Base-by-base conservation (phyloP, 1,140 invertebrate genomes). In the Trichoplusia ni region DNA sequence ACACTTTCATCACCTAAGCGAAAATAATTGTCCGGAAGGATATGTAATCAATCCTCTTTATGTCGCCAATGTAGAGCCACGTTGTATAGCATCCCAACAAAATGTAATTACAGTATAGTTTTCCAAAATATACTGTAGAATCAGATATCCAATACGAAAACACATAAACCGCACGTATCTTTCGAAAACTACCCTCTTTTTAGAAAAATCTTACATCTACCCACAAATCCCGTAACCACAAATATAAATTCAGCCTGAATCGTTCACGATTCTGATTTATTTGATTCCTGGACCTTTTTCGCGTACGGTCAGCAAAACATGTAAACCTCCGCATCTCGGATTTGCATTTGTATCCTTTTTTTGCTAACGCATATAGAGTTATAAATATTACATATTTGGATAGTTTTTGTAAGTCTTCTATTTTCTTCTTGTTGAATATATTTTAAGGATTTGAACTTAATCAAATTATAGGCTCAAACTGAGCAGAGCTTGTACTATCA, bases 261-360 rank as follows among this genome's bases (percentile, higher is more conserved):
- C 25, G 44, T 47, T 29, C 44, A 18, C 44, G 8, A 29, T 11
- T 29, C 14, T 35, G 47, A 51, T 51, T 51, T 51, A 51, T 51
- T 31, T 29, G 46, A 33, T 31, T 33, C 29, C 47, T 31, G 46
- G 8, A 5, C 47, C 47, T 51, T 51, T 51, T 51, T 51, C 16
- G 7, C 21, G 47, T 51, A 21, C 16, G 29, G n/a, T 51, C 47
- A 51, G 47, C 47, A 51, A 51, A 47, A 47, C 44, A 18, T 27
- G 3, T 1, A 35, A 51, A 21, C 47, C 47, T 51, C 47, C 47
- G 13, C 16, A 51, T 35, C 29, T 51, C 4, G 4, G 29, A 51
- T 51, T 51, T 51, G 29, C 29, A 51, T 35, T 33, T 33, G 47
- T 51, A 51, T 51, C 47, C 29, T 31, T 51, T 51, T 51, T 35